Evolutionary conservation across 2,888 invertebrate genomes (phyloP).

Genomic region (Drosophila nr. medialis): DNA sequence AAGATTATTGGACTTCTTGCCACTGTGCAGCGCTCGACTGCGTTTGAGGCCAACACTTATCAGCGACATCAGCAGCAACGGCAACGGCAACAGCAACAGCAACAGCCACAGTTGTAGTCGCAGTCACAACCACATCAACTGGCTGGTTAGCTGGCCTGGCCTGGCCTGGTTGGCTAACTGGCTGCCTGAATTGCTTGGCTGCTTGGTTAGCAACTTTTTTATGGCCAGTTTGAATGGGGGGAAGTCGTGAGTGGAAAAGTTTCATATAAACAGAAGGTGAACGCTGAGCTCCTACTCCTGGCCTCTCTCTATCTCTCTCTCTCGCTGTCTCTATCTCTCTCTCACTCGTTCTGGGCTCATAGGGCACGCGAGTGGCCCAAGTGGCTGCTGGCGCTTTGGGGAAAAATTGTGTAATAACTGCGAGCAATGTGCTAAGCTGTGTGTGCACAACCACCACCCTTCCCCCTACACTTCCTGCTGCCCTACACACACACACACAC

Average conservation of each 20-base stretch:
- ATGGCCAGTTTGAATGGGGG: constrained; percentile 19
- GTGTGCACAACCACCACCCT: constrained; percentile 16
- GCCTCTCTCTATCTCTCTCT: neutral
- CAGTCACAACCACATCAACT: constrained; percentile 25
- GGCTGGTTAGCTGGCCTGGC: constrained; percentile 34
- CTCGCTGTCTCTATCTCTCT: constrained; percentile 3
- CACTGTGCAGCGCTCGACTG: constrained; percentile 61
- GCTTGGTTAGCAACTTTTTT: constrained; percentile 69
- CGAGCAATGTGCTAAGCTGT: constrained; percentile 78
- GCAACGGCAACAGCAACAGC: constrained; percentile 26
- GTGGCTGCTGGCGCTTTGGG: constrained; percentile 74
- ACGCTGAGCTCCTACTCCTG: constrained; percentile 20
- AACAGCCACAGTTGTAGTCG: constrained; percentile 14
- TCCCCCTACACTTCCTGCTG: neutral
- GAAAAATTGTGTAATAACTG: constrained; percentile 77
- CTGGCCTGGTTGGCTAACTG: constrained; percentile 58
- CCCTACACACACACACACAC: neutral
- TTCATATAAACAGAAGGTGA: constrained; percentile 71
- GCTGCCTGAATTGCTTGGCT: constrained; percentile 56
- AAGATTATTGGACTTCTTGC: constrained; percentile 24
- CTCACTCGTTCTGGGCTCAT: constrained; percentile 22
- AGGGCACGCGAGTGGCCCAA: constrained; percentile 57
- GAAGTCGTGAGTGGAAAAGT: constrained; percentile 76
- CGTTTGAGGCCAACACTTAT: constrained; percentile 74
- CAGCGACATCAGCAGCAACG: constrained; percentile 73